Base-by-base conservation (phyloP, 30 jellyfish, hydroid and myxozoan species). In the Rhopilema esculentum region DNA sequence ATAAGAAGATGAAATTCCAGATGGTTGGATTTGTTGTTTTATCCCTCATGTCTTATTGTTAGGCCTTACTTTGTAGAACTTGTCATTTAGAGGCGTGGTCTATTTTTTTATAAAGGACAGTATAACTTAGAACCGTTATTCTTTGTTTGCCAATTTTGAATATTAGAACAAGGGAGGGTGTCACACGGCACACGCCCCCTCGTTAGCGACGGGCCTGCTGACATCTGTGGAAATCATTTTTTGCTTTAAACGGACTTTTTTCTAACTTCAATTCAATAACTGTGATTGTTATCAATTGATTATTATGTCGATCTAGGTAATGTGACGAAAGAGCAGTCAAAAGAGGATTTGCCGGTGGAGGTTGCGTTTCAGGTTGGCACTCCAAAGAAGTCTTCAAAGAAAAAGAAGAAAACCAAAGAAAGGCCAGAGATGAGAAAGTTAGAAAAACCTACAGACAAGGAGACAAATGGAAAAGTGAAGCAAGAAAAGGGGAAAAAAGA, bases 331-430 rank as follows among this genome's bases (percentile, higher is more conserved):
- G 90, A 80, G 25, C 26, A n/a, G 27, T 1, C 73, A 15, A 62
- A 72, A 63, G 85, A 72, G 1, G 75, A 79, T n/a, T 29, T 61
- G 0, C 33, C 72, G 22, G 74, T 84, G 69, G 86, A 61, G n/a
- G 84, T 25, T 32, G 88, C 75, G 0, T 52, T 77, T 68, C 95
- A 77, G 63, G 86, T 51, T 19, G 92, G 72, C 21, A 19, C 90
- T 9, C 8, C 90, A 32, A 86, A 77, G 57, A 87, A 87, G 87
- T 30, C 95, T n/a, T 77, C 90, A 17, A 87, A 87, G 66, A 87
- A 79, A 67, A 87, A 87, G 87, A 87, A 87, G 90, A 87, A 87
- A 61, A 77, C 31, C 20, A 85, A 87, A 57, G 94, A 77, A 30
- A 75, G 69, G 83, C 92, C 70, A 27, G 86, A 84, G 20, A 15